A percentile compares a stretch with the other conserved stretches of the same genome.
phyloP scores from a whole-genome alignment of 2,888 invertebrate species.

The Aleiodes leptofemur region DNA sequence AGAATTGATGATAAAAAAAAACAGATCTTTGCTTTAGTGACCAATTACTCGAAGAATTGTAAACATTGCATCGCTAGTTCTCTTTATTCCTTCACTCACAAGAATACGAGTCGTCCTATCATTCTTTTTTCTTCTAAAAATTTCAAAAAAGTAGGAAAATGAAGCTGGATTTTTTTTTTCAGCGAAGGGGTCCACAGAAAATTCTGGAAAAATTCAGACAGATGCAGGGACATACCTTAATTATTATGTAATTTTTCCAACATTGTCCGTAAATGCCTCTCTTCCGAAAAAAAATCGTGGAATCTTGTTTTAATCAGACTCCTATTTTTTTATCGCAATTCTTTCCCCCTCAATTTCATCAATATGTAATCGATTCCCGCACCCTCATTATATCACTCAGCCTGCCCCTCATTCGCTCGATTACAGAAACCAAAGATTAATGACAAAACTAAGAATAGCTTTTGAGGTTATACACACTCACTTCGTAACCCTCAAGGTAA shows the following conservation, averaged over 20 bases:
- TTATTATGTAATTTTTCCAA: too few species aligned
- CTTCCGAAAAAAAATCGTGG: too few species aligned
- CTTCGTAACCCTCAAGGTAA: too few species aligned
- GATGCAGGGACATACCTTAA: too few species aligned
- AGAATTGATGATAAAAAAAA: too few species aligned
- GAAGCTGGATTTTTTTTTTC: too few species aligned
- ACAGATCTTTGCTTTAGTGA: neutral
- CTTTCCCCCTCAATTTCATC: slow-evolving; percentile 54
- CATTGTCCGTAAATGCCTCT: too few species aligned
- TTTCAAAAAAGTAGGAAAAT: too few species aligned
- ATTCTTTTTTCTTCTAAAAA: too few species aligned
- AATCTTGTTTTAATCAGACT: neutral
- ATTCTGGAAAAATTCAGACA: too few species aligned
- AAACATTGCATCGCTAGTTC: slow-evolving; percentile 25
- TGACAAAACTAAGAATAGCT: too few species aligned
- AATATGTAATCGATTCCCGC: slow-evolving; percentile 58
- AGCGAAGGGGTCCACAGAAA: slow-evolving; percentile 21
- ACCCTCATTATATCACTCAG: slow-evolving; percentile 35
- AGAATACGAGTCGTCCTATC: slow-evolving; percentile 49
- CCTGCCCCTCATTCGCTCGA: slow-evolving; percentile 40
- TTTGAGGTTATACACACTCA: too few species aligned
- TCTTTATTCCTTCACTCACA: slow-evolving; percentile 53
- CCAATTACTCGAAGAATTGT: neutral
- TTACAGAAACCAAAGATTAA: slow-evolving; percentile 15
- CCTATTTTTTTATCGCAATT: slow-evolving; percentile 1